Base-by-base conservation (phyloP, 2,113 vertebrate genomes). In the Prionailurus bengalensis region DNA sequence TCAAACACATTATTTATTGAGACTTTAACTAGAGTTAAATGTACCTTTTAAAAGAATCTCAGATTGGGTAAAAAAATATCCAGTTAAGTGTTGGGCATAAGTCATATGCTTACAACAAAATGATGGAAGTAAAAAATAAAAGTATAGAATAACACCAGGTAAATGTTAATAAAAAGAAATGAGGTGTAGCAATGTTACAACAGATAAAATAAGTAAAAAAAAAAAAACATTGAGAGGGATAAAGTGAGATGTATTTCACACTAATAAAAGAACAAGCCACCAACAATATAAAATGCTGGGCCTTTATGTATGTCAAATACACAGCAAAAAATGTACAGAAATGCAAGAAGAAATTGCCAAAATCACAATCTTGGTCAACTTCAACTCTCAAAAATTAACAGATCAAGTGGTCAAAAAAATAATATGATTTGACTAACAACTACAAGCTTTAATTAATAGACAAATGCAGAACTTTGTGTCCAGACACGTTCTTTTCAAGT, bases 111-210 rank as follows among this genome's bases (percentile, higher is more conserved):
- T 73, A 95, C 86, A 85, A 95, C 63, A 91, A 87, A 83, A 89
- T 10, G 45, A 81, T 71, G 36, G 27, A 92, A 23, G 16, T 91
- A 81, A 93, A 65, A 95, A 92, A 92, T 73, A 61, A 21, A 92
- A 94, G 53, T 74, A 74, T 7, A 73, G 31, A 92, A 81, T 42
- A 89, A 82, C 58, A 73, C n/a, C 74, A 68, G 42, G 80, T 61
- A 94, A 95, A 86, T 61, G 39, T 53, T 94, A 79, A 68, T 45
- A 90, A 86, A 92, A 96, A 87, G 74, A 91, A 96, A 70, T 7
- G 12, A 68, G 29, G 23, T n/a, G 14, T 7, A 74, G 27, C 45
- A 91, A 53, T 25, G 31, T 82, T 39, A 73, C 15, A 80, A 81
- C 13, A 92, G 42, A 68, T 2, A 51, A 89, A 92, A 81, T 31